These are phyloP conservation scores for Andricus quercusramuli DNA, from an alignment of 2,888 invertebrate species.

Conservation along the genomic window DNA sequence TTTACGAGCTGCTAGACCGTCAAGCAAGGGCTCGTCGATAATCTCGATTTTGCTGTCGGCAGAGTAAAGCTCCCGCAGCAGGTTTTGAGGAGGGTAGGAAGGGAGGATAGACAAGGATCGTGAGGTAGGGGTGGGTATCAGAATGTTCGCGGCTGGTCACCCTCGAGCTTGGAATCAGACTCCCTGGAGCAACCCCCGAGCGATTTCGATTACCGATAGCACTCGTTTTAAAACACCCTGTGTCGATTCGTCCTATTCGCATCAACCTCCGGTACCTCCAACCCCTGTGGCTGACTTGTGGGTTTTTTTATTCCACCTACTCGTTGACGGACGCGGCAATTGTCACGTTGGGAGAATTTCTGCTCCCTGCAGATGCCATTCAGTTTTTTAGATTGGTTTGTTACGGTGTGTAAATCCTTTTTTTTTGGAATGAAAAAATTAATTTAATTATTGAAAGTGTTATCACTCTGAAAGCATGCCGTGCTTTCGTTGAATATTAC, in stretches of 20 bases:
- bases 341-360: constrained; percentile 67
- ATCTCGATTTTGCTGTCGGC: constrained; percentile 30
- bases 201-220: constrained; percentile 77
- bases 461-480: too few relatives aligned
- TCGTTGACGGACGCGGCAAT: constrained; percentile 60
- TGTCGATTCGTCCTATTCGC: constrained; percentile 68
- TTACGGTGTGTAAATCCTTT: not conserved
- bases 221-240: constrained; percentile 76
- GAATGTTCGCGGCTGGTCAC: constrained; percentile 71
- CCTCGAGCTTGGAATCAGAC: constrained; percentile 66
- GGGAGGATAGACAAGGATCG: constrained; percentile 68
- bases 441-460: not conserved
- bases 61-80: constrained; percentile 36
- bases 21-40: constrained; percentile 36
- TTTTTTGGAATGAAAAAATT: not conserved
- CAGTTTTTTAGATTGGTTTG: constrained; percentile 63
- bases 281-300: constrained; percentile 47
- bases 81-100: constrained; percentile 28
- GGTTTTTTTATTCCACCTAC: constrained; percentile 60
- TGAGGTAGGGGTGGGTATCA: constrained; percentile 62
- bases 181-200: constrained; percentile 64
- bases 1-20: constrained; percentile 35
- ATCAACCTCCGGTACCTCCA: constrained; percentile 53
- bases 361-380: constrained; percentile 63
- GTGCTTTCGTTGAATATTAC: too few relatives aligned